Base-by-base conservation (phyloP, 2,113 vertebrate genomes). In the Brachyhypopomus gauderio region DNA sequence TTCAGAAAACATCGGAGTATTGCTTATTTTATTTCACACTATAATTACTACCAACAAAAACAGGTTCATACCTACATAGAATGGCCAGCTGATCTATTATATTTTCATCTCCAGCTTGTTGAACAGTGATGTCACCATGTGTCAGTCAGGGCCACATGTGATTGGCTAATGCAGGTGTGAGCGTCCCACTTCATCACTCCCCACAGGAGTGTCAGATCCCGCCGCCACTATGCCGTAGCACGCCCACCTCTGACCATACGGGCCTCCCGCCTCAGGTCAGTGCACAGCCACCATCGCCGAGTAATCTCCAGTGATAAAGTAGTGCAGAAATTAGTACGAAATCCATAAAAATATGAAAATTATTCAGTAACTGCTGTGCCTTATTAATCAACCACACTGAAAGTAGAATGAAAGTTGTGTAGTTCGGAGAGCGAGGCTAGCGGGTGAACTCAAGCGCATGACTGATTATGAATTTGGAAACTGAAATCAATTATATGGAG, bases 101-200 rank as follows among this genome's bases (percentile, higher is more conserved):
- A 72, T 36, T 30, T 72, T 73, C 76, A 64, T 58, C 34, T 36
- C 16, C 22, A 55, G 45, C 9, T 59, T 23, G 41, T n/a, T n/a
- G 64, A 67, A 16, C 25, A 16, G 75, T 27, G 36, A 71, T 71
- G 36, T 71, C 59, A 22, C 56, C 45, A 70, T 27, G 38, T 74
- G 34, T 56, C 72, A 75, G 12, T 2, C 7, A 56, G 59, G 34
- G 27, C 63, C 23, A 3, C 27, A 55, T 75, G 63, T 75, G 60
- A 75, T 81, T 75, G 30, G 69, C 75, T 76, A 82, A 82, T 82
- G 72, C 75, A 76, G 70, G 30, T 58, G 16, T 22, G 12, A 75
- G 63, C 25, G 5, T 4, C 55, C 14, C 55, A 20, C 64, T 59
- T 75, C 45, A 81, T 75, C 52, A 52, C 80, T 60, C 63, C 76